phyloP scores from a whole-genome alignment of 2,888 invertebrate species.

The Pristionchus mayeri region DNA sequence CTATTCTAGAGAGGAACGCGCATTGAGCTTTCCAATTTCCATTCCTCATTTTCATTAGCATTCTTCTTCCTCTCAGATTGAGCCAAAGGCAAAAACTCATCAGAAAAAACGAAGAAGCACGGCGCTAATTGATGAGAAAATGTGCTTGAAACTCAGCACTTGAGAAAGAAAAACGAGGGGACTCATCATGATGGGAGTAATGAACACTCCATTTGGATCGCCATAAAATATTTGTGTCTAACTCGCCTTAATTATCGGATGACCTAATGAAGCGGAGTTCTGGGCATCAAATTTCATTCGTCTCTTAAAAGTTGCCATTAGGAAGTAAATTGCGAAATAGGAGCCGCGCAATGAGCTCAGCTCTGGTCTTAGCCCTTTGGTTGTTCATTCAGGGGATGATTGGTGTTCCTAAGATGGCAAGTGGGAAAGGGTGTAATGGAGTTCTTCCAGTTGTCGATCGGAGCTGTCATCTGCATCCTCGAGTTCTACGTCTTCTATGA shows the following conservation, averaged over 20 bases:
- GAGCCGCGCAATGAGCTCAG: too few relatives aligned
- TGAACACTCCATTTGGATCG: background rate
- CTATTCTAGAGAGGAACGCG: too few relatives aligned
- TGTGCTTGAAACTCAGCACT: constrained; percentile 1
- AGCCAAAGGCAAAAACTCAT: background rate
- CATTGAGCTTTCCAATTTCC: background rate
- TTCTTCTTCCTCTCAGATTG: background rate
- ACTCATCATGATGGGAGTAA: too few relatives aligned
- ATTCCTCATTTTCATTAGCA: background rate
- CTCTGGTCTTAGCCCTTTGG: too few relatives aligned
- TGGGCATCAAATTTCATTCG: too few relatives aligned
- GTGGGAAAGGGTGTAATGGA: too few relatives aligned
- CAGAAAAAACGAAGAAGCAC: background rate
- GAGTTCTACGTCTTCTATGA: constrained; percentile 71
- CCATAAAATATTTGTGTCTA: background rate
- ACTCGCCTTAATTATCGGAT: background rate
- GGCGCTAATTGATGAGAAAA: constrained; percentile 8
- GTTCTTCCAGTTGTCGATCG: constrained; percentile 64
- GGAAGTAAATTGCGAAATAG: too few relatives aligned
- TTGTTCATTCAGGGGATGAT: too few relatives aligned
- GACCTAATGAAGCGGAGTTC: background rate
- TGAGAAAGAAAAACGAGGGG: too few relatives aligned
- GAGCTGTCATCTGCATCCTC: constrained; percentile 63
- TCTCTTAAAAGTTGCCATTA: too few relatives aligned
- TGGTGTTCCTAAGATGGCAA: too few relatives aligned